Evolutionary conservation across 2,888 invertebrate species (phyloP).

Genomic region (Torymus texanus): DNA sequence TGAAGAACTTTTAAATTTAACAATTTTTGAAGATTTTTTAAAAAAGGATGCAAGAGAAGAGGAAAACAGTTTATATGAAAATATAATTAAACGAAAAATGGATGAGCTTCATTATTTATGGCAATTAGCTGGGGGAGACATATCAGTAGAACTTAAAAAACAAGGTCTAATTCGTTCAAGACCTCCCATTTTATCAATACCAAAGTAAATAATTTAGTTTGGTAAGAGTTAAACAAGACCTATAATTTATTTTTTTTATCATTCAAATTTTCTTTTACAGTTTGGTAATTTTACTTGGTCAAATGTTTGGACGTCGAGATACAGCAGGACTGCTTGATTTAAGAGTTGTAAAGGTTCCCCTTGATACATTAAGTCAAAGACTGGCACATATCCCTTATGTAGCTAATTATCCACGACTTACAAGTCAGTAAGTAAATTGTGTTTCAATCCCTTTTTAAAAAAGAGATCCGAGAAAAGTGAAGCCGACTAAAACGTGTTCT

Average conservation of each 20-base stretch:
- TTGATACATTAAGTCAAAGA: conserved; percentile 83
- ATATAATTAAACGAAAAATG: conserved; percentile 77
- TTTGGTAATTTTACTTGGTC: conserved; percentile 88
- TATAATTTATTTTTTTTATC: conserved; percentile 35
- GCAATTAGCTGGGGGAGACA: conserved; percentile 97
- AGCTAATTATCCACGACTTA: conserved; percentile 84
- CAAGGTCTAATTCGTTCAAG: conserved; percentile 92
- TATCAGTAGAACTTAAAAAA: conserved; percentile 91
- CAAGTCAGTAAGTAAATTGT: conserved; percentile 68
- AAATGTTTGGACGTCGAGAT: conserved; percentile 87
- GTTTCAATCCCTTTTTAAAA: too few relatives aligned
- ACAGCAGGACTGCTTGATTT: conserved; percentile 84
- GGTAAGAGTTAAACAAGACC: too few relatives aligned
- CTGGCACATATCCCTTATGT: conserved; percentile 86
- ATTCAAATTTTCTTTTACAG: conserved; percentile 75
- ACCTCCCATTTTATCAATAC: conserved; percentile 87
- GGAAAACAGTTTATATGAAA: conserved; percentile 73
- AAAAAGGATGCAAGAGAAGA: conserved; percentile 63
- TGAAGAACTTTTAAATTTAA: conserved; percentile 78
- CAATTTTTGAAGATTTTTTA: conserved; percentile 76
- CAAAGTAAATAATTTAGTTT: conserved; percentile 76
- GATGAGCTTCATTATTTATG: conserved; percentile 95
- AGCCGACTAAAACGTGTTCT: too few relatives aligned
- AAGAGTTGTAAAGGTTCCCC: conserved; percentile 82
- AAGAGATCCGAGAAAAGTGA: too few relatives aligned